Percentiles rank a stretch among this genome's conserved stretches.
Conservation (phyloP, 2,888 invertebrate species). For the Caenorhabditis afra region DNA sequence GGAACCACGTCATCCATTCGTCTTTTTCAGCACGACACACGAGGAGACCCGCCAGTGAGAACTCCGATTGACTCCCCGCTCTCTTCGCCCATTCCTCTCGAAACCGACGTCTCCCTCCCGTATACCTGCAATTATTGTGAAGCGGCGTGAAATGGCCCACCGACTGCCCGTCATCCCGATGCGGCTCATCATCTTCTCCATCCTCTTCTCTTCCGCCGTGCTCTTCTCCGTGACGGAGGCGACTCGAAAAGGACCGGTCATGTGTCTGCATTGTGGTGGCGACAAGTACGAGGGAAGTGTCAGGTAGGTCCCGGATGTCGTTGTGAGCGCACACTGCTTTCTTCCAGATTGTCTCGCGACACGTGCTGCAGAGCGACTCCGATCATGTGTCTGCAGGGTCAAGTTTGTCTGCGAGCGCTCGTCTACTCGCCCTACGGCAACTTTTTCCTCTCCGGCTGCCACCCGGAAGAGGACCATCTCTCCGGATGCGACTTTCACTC, state of each 20-base stretch:
- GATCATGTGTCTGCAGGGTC: conserved; percentile 36
- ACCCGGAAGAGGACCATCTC: conserved; percentile 62
- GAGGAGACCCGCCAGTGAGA: conserved; percentile 3
- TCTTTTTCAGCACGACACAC: conserved; percentile 37
- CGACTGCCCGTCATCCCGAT: conserved; percentile 30
- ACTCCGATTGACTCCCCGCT: neutral
- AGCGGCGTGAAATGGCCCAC: conserved; percentile 33
- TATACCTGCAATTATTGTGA: conserved; percentile 38
- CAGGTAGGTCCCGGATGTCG: conserved; percentile 33
- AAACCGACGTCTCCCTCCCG: conserved; percentile 40
- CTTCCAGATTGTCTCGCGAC: conserved; percentile 61
- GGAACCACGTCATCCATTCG: conserved; percentile 34
- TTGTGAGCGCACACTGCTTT: neutral
- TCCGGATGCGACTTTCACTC: conserved; percentile 63
- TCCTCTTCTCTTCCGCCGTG: conserved; percentile 14
- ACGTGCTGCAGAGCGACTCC: conserved; percentile 61
- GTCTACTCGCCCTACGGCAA: conserved; percentile 62
- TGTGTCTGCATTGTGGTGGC: conserved; percentile 65
- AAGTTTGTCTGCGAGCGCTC: conserved; percentile 64
- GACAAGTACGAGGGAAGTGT: conserved; percentile 61
- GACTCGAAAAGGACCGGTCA: conserved; percentile 22
- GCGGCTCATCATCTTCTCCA: conserved; percentile 15
- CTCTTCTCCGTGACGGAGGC: conserved; percentile 3
- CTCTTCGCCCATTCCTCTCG: conserved; percentile 13
- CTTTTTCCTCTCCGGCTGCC: conserved; percentile 68